Evolutionary conservation across 2,797 vertebrate species (phyloP), one percentile per base, ranked within the genome.

Genomic region (Macropodus opercularis): DNA sequence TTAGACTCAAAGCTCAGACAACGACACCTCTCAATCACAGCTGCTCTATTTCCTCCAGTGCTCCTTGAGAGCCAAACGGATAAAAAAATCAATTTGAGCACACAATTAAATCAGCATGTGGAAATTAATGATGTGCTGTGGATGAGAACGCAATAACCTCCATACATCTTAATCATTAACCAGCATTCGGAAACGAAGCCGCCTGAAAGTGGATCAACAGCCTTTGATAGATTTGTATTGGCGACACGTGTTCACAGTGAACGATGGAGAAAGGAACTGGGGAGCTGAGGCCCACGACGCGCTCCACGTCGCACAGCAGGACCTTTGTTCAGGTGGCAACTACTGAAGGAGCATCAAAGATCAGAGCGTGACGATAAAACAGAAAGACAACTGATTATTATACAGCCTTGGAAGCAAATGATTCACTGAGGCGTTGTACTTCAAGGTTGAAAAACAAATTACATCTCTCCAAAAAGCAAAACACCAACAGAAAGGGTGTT

Each of bases 81-180:
- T 70, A 61, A 59, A 63, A 55, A 73, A 72, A 83, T 62, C 47
- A 55, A 72, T 65, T 57, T 50, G 21, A 17, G 47, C 51, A 31
- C 47, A 63, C 59, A 65, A 67, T 74, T 66, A 81, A 40, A 69
- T 23, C 47, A 71, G 48, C 42, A 23, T 32, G 17, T 52, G 59
- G 55, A 82, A 77, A 77, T 63, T 52, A 74, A 81, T 75, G 59
- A 71, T 59, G 17, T 61, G 38, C 32, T 60, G 38, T 66, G 46
- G 74, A 71, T 29, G 42, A 59, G 32, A 61, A 63, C 21, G 67
- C 47, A 68, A 71, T 74, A 76, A 62, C 66, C 40, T 53, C 40
- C 19, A 40, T 26, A 15, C 17, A 9, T 59, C 51, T 71, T 54
- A 69, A 74, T 80, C 73, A 67, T 26, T 77, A 63, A 41, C 31